Evolutionary conservation across 2,797 vertebrate species (phyloP).

Genomic region (Spinibarbus caldwelli): DNA sequence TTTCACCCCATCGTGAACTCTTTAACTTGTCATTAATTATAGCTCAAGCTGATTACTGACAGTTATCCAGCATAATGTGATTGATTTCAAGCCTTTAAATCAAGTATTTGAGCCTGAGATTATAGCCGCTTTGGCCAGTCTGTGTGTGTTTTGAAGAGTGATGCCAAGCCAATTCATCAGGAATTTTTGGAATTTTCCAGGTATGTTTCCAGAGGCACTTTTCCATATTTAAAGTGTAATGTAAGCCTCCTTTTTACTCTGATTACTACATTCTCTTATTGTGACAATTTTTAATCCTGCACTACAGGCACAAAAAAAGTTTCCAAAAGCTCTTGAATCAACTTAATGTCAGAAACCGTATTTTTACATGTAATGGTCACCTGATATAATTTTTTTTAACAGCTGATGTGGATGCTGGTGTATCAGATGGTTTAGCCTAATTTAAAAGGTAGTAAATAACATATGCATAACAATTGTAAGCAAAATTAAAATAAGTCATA

Average conservation of each 20-base stretch:
- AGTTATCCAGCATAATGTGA: slow-evolving; percentile 41
- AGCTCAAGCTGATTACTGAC: slow-evolving; percentile 50
- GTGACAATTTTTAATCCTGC: not conserved
- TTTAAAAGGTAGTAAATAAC: too few relatives aligned
- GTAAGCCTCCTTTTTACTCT: not conserved
- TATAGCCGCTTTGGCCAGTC: not conserved
- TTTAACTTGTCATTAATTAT: slow-evolving; percentile 53
- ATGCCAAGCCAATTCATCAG: slow-evolving; percentile 16
- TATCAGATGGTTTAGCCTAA: too few relatives aligned
- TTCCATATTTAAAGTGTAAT: not conserved
- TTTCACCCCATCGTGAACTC: not conserved
- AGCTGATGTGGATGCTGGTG: too few relatives aligned
- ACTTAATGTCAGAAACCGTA: not conserved
- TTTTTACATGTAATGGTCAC: too few relatives aligned
- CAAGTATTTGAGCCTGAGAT: slow-evolving; percentile 19
- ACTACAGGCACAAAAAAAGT: not conserved
- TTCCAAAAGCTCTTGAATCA: not conserved
- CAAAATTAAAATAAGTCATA: too few relatives aligned
- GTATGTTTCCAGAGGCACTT: slow-evolving; percentile 1
- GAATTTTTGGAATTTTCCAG: slow-evolving; percentile 12
- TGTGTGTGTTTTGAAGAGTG: not conserved
- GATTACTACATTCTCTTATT: not conserved
- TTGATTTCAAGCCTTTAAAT: slow-evolving; percentile 30
- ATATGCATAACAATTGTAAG: too few relatives aligned
- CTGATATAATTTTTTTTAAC: too few relatives aligned